phyloP scores from a whole-genome alignment of 2,888 invertebrate genomes.

The Mesorhabditis sp. region DNA sequence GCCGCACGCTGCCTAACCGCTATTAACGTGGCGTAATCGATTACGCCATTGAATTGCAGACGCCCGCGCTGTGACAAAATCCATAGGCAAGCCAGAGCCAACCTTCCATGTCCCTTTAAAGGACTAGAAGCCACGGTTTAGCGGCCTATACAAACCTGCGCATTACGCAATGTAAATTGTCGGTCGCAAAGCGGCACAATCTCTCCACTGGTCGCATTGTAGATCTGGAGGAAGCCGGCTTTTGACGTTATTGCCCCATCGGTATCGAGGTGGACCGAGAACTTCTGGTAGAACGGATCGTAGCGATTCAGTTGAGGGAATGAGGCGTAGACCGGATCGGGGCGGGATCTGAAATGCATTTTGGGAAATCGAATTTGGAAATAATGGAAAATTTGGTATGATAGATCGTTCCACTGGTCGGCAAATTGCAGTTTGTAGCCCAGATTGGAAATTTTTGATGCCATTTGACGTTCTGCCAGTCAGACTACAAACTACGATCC shows the following conservation, averaged over 20 bases:
- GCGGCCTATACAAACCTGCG: slow-evolving; percentile 57
- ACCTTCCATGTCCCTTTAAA: too few species aligned
- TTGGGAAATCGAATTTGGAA: slow-evolving; percentile 2
- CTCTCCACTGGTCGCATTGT: slow-evolving; percentile 87
- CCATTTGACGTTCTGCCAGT: slow-evolving; percentile 11
- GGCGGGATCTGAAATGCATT: slow-evolving; percentile 17
- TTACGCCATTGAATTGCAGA: too few species aligned
- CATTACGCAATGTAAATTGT: slow-evolving; percentile 90
- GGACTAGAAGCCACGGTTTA: too few species aligned
- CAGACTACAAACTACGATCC: neutral
- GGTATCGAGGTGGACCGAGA: slow-evolving; percentile 34
- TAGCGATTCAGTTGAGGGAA: slow-evolving; percentile 54
- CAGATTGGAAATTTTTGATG: slow-evolving; percentile 6
- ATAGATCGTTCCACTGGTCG: too few species aligned
- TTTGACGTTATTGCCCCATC: slow-evolving; percentile 37
- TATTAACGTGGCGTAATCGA: too few species aligned
- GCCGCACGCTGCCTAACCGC: too few species aligned
- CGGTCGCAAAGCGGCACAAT: slow-evolving; percentile 95
- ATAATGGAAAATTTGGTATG: too few species aligned
- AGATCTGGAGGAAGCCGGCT: slow-evolving; percentile 66
- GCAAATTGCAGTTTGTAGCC: neutral
- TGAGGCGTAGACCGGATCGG: slow-evolving; percentile 46
- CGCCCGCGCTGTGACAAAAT: too few species aligned
- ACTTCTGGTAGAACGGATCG: slow-evolving; percentile 54
- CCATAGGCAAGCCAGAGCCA: too few species aligned